phyloP scores from a whole-genome alignment of 2,797 vertebrate species.

The Poeciliopsis turneri region DNA sequence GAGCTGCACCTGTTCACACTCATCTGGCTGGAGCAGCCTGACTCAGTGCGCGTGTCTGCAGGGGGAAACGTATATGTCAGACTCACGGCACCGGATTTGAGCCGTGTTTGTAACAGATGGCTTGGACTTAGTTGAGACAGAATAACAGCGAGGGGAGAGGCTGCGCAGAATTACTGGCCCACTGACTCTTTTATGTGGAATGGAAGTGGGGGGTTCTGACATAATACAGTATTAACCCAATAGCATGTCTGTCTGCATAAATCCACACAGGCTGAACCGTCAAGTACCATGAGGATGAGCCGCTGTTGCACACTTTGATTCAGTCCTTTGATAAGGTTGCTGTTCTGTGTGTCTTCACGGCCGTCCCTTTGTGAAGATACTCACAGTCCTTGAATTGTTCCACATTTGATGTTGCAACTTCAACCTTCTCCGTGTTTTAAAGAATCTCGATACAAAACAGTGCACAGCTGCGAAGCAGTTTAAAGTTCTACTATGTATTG shows the following conservation, averaged over 20 bases:
- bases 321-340: slow-evolving; percentile 22
- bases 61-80: slow-evolving; percentile 50
- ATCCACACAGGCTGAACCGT: slow-evolving; percentile 52
- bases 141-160: slow-evolving; percentile 54
- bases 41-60: slow-evolving; percentile 35
- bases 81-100: slow-evolving; percentile 50
- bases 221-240: slow-evolving; percentile 80
- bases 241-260: slow-evolving; percentile 44
- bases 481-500: neutral
- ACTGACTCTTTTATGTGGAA: slow-evolving; percentile 56
- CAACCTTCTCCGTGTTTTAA: neutral
- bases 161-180: slow-evolving; percentile 49
- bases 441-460: neutral
- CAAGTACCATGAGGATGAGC: slow-evolving; percentile 48
- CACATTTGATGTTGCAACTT: slow-evolving; percentile 16
- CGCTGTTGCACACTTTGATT: slow-evolving; percentile 19
- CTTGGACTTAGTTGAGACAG: slow-evolving; percentile 72
- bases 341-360: neutral
- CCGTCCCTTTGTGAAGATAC: neutral
- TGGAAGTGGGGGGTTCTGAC: slow-evolving; percentile 57
- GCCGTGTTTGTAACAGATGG: slow-evolving; percentile 72
- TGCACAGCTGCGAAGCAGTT: neutral
- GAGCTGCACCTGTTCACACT: slow-evolving; percentile 65
- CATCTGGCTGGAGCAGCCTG: slow-evolving; percentile 41
- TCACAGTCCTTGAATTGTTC: neutral